Conservation (phyloP, 1,140 invertebrate genomes). For the Arion vulgaris region DNA sequence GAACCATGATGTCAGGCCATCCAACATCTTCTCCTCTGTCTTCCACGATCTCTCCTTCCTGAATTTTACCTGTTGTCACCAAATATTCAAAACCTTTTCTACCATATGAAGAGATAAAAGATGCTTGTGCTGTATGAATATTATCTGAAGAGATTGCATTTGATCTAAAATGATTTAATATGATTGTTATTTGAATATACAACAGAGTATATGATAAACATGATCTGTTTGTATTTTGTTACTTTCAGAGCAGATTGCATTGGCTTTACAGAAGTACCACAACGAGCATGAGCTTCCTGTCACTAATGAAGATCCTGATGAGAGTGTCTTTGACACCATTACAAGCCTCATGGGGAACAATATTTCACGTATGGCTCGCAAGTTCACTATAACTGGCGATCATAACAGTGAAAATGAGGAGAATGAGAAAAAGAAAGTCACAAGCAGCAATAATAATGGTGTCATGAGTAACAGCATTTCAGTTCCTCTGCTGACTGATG, state of each 20-base stretch:
- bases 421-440: neutral
- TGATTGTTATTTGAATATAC: too few species aligned
- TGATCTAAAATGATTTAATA: too few species aligned
- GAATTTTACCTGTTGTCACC: too few species aligned
- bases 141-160: too few species aligned
- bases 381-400: slow-evolving; percentile 40
- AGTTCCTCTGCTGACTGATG: neutral
- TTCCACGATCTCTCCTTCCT: too few species aligned
- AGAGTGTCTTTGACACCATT: slow-evolving; percentile 63
- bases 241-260: slow-evolving; percentile 60
- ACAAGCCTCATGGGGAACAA: slow-evolving; percentile 55
- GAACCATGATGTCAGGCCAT: too few species aligned
- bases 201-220: too few species aligned
- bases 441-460: neutral
- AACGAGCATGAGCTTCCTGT: slow-evolving; percentile 45
- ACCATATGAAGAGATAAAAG: too few species aligned
- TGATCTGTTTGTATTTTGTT: too few species aligned
- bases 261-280: slow-evolving; percentile 57
- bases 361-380: slow-evolving; percentile 47
- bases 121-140: too few species aligned
- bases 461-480: slow-evolving; percentile 11
- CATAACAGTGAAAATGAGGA: neutral
- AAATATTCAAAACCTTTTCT: too few species aligned
- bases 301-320: slow-evolving; percentile 47
- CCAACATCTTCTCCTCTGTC: too few species aligned